Base-by-base conservation (phyloP, 1,140 invertebrate species). In the Sycophaga agraensis region DNA sequence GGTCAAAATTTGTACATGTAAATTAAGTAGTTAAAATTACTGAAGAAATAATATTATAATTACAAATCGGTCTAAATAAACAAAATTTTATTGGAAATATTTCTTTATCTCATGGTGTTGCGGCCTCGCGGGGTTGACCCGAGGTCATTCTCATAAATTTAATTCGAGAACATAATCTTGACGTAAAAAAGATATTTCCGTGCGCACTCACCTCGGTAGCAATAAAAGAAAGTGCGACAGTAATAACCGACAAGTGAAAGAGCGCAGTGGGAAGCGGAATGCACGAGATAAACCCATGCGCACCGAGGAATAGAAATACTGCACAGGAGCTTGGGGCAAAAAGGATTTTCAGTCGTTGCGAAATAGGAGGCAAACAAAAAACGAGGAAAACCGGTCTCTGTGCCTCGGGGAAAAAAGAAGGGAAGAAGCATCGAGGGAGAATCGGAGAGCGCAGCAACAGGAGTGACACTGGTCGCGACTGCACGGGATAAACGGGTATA, bases 211-310 rank as follows among this genome's bases (percentile, higher is more conserved):
- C 9, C n/a, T n/a, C n/a, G n/a, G n/a, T n/a, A n/a, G 16, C 28
- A 31, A 14, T 24, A 39, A 51, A 51, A 39, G 21, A 51, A 37
- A 35, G 14, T 14, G n/a, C n/a, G n/a, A n/a, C n/a, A n/a, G 19
- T 39, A 40, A 53, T 53, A 53, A 53, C 34, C n/a, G 50, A 42
- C 21, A 42, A 42, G 14, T 54, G 51, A 12, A 54, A 54, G 4
- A 40, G 22, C n/a, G n/a, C 35, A 14, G 21, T 16, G 21, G 7
- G 21, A 16, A 37, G 34, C 21, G 28, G 17, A 53, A 53, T 53
- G 35, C 39, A 22, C 2, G 42, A 54, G 51, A 54, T 54, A 54
- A 54, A 54, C 22, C 35, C 5, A 16, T 8, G 7, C 22, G n/a
- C 22, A 9, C 35, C 4, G 7, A 7, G 35, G n/a, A 54, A 43